Conservation (phyloP, 2,888 invertebrate species). For the Hypena proboscidalis region DNA sequence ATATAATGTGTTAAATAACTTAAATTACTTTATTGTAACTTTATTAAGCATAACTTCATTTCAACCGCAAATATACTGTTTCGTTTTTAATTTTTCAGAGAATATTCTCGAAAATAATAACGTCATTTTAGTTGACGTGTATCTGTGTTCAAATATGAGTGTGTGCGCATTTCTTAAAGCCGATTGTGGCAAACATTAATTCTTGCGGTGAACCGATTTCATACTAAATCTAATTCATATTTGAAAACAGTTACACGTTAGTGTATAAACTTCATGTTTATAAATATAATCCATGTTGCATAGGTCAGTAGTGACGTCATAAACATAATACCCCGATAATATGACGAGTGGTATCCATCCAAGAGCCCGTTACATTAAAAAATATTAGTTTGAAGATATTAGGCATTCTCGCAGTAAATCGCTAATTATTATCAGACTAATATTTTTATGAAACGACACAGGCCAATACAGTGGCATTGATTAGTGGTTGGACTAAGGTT, state of each 20-base stretch:
- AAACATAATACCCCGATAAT: no score
- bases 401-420: no score
- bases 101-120: conserved; percentile 22
- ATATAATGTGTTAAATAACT: conserved; percentile 70
- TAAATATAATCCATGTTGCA: not conserved
- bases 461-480: no score
- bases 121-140: conserved; percentile 11
- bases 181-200: not conserved
- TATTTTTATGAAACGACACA: no score
- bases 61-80: conserved; percentile 30
- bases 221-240: conserved; percentile 9
- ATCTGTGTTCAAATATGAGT: conserved; percentile 18
- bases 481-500: no score
- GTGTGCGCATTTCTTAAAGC: conserved; percentile 17
- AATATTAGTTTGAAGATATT: no score
- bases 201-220: conserved; percentile 5
- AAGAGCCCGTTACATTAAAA: no score
- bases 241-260: conserved; percentile 3
- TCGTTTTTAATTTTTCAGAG: conserved; percentile 23
- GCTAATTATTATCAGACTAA: no score
- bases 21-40: conserved; percentile 57
- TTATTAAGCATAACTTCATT: conserved; percentile 51
- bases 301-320: not conserved
- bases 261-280: not conserved
- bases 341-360: no score